Percentiles rank a stretch among this genome's conserved stretches.
These are phyloP conservation scores for Formica exsecta DNA, from an alignment of 1,140 invertebrate species.

Conservation along the genomic window DNA sequence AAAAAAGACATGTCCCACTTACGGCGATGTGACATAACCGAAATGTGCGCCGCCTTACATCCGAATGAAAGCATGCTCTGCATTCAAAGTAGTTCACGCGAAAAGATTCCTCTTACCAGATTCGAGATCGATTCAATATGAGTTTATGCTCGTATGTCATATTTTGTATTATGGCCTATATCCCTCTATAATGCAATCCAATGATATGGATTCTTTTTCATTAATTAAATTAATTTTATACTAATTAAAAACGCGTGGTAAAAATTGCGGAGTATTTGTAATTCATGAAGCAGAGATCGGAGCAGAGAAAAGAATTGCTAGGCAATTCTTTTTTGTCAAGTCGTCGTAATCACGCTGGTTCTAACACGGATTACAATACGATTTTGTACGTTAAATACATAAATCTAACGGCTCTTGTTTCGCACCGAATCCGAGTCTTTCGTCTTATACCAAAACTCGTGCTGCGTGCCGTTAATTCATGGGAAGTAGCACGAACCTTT, in stretches of 20 bases:
- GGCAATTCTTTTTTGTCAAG: background rate
- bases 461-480: conserved; percentile 34
- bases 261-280: background rate
- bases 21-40: conserved; percentile 67
- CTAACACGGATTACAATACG: conserved; percentile 28
- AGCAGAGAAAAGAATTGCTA: background rate
- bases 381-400: conserved; percentile 35
- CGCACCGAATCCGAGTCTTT: conserved; percentile 11
- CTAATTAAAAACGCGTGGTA: no score
- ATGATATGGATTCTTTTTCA: no score
- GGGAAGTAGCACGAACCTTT: conserved; percentile 47
- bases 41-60: conserved; percentile 21
- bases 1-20: conserved; percentile 68
- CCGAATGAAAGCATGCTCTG: conserved; percentile 43
- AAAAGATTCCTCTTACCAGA: conserved; percentile 2
- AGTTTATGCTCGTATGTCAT: background rate
- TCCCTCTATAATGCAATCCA: background rate
- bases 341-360: conserved; percentile 11
- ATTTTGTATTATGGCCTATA: background rate
- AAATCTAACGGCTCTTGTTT: conserved; percentile 29
- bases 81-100: conserved; percentile 55
- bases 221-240: no score
- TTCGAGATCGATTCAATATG: background rate
- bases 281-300: background rate
- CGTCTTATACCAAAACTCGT: background rate